Evolutionary conservation across 2,113 vertebrate genomes (phyloP).

Genomic region (Bagarius yarrelli): DNA sequence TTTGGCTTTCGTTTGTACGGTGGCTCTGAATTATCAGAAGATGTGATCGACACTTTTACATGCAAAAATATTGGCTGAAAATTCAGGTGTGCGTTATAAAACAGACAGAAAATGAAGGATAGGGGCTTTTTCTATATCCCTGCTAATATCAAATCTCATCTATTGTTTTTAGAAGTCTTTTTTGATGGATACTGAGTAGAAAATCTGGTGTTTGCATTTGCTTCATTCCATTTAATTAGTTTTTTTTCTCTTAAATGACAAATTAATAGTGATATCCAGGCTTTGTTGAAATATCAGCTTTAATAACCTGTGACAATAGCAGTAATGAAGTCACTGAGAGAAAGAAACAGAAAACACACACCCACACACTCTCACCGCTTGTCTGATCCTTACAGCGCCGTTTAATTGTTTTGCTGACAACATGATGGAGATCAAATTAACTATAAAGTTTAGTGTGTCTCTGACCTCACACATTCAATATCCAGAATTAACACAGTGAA

Average conservation of each 20-base stretch:
- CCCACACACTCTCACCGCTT: slow-evolving; percentile 9
- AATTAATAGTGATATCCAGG: slow-evolving; percentile 48
- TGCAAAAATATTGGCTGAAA: no score
- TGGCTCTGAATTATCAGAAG: no score
- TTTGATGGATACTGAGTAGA: slow-evolving; percentile 45
- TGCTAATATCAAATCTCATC: slow-evolving; percentile 56
- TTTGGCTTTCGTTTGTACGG: no score
- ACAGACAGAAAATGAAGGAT: slow-evolving; percentile 55
- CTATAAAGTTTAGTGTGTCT: slow-evolving; percentile 7
- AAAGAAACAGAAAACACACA: slow-evolving; percentile 8
- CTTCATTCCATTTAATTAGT: slow-evolving; percentile 45
- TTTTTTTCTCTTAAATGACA: slow-evolving; percentile 55
- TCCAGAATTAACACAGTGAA: not conserved
- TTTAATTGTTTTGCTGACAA: slow-evolving; percentile 4
- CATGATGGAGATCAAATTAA: slow-evolving; percentile 22
- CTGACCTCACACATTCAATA: not conserved
- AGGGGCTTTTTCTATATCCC: slow-evolving; percentile 63
- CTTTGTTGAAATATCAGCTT: slow-evolving; percentile 61
- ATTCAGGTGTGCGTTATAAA: slow-evolving; percentile 59
- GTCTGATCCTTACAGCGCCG: slow-evolving; percentile 11
- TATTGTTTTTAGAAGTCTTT: slow-evolving; percentile 54
- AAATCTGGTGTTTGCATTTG: slow-evolving; percentile 60
- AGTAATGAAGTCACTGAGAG: slow-evolving; percentile 22
- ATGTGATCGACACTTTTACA: no score
- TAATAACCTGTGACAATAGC: slow-evolving; percentile 57